Conservation (phyloP, 2,888 invertebrate genomes). For the Cantharis lateralis region DNA sequence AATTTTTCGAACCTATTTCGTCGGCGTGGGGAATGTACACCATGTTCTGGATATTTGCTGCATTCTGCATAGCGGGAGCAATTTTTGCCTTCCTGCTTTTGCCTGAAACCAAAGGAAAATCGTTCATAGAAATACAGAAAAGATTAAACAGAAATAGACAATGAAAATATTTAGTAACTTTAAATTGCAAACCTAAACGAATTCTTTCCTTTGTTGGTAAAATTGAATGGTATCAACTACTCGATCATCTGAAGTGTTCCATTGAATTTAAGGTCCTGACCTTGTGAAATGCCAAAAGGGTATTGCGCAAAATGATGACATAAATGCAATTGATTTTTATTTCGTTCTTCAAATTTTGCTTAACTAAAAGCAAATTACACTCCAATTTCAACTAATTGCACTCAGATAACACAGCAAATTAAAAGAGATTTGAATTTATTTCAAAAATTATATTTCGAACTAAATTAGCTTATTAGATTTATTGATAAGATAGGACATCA, state of each 20-base stretch:
- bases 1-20: background rate
- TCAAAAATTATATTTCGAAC: background rate
- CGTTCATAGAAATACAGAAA: background rate
- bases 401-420: background rate
- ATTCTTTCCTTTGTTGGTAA: background rate
- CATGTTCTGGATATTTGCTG: slow-evolving; percentile 1
- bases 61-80: background rate
- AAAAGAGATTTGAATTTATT: background rate
- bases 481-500: background rate
- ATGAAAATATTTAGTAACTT: background rate
- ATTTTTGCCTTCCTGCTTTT: background rate
- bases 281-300: background rate
- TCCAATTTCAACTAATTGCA: background rate
- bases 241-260: background rate
- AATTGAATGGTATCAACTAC: background rate
- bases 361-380: no score
- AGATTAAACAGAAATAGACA: background rate
- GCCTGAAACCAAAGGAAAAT: slow-evolving; percentile 10
- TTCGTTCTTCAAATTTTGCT: background rate
- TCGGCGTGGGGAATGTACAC: background rate
- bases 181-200: background rate
- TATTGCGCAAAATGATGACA: background rate
- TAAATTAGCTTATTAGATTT: background rate
- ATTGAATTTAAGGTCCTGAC: background rate
- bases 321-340: background rate